phyloP scores from a whole-genome alignment of 2,797 vertebrate genomes.

The Phalloptychus januarius region DNA sequence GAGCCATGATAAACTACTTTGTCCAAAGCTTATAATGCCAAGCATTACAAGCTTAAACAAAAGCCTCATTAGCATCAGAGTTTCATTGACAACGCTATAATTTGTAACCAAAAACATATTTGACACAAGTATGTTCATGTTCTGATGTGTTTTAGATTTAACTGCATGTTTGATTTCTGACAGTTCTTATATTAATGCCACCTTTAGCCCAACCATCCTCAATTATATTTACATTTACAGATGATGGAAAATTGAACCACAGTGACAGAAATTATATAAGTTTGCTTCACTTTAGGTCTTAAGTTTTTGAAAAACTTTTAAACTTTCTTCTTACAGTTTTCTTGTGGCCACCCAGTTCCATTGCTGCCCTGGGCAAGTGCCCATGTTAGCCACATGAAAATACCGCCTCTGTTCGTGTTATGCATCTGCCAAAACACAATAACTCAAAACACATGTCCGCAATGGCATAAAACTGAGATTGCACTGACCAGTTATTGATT shows the following conservation, averaged over 20 bases:
- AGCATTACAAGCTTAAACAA: constrained; percentile 47
- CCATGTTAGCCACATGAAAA: neutral
- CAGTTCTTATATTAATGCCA: neutral
- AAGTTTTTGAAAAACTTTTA: neutral
- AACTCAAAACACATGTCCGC: neutral
- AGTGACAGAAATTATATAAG: neutral
- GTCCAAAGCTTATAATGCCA: neutral
- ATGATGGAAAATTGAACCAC: neutral
- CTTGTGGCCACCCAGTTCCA: neutral
- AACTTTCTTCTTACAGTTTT: neutral
- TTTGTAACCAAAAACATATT: neutral
- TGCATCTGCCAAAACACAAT: neutral
- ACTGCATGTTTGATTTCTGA: neutral
- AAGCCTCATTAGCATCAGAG: constrained; percentile 63
- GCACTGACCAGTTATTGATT: neutral
- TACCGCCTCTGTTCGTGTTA: neutral
- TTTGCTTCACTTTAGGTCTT: neutral
- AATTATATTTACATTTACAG: neutral
- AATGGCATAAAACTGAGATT: neutral
- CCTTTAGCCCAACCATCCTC: neutral
- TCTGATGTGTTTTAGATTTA: neutral
- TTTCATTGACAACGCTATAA: constrained; percentile 36
- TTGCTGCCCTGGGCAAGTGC: neutral
- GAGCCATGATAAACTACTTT: constrained; percentile 51
- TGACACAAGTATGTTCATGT: neutral